Percentiles rank a stretch among this genome's conserved stretches.
Conservation (phyloP, 2,113 vertebrate genomes). For the Bos indicus region DNA sequence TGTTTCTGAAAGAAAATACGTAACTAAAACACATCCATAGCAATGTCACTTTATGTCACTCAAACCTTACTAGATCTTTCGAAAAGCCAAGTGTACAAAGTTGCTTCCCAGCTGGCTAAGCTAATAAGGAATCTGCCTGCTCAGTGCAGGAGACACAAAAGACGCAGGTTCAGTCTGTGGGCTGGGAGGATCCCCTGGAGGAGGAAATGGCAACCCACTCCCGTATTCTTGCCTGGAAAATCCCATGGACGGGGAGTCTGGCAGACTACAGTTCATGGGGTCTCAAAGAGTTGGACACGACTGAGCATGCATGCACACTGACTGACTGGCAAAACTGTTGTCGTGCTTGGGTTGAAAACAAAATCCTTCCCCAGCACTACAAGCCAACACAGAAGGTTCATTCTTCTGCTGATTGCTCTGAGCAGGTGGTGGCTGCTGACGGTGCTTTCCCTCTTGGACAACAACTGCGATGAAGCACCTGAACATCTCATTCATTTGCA, state of each 20-base stretch:
- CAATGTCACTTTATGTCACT: background rate
- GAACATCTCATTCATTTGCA: background rate
- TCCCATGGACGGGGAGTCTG: background rate
- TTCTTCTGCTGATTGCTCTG: background rate
- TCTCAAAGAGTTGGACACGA: background rate
- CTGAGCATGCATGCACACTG: background rate
- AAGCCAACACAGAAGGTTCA: background rate
- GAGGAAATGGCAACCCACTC: background rate
- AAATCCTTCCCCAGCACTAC: background rate
- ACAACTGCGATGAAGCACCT: background rate
- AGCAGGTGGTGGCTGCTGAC: background rate
- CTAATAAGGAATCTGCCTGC: background rate
- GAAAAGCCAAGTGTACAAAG: background rate
- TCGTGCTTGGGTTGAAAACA: background rate
- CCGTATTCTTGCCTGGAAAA: background rate
- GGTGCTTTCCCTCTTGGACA: background rate
- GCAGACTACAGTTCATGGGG: background rate
- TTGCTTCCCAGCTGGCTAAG: background rate
- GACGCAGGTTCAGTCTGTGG: rapidly evolving
- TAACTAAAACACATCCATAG: background rate
- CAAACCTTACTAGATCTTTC: background rate
- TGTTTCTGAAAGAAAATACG: background rate
- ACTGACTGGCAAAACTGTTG: background rate
- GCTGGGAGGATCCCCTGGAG: background rate
- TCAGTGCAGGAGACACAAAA: background rate